phyloP scores from a whole-genome alignment of 2,797 vertebrate genomes.

The Smutsia temminckii region DNA sequence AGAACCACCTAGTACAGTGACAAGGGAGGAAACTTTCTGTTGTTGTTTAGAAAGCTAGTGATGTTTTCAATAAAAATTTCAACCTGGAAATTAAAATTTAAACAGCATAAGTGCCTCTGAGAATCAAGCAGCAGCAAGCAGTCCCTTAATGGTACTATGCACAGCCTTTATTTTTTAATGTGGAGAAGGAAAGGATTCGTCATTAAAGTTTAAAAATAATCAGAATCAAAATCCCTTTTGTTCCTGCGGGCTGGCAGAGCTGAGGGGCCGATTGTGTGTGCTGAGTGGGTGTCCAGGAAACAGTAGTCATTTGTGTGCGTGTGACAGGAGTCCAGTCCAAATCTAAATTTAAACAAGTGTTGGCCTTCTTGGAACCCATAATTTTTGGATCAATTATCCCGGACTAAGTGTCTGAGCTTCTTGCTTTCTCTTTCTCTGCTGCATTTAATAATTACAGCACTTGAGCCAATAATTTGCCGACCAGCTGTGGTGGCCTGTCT shows the following conservation, averaged over 20 bases:
- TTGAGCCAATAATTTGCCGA: slow-evolving; percentile 61
- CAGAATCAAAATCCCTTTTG: slow-evolving; percentile 85
- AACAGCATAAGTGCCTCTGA: slow-evolving; percentile 85
- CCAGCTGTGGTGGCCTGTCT: slow-evolving; percentile 72
- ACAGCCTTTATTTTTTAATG: slow-evolving; percentile 87
- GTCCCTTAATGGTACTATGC: slow-evolving; percentile 84
- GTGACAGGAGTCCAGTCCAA: slow-evolving; percentile 67
- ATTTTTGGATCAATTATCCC: slow-evolving; percentile 76
- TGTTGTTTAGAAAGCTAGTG: slow-evolving; percentile 81
- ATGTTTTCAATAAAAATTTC: slow-evolving; percentile 85
- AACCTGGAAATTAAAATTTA: slow-evolving; percentile 87
- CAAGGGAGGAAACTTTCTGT: slow-evolving; percentile 64
- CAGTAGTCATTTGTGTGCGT: slow-evolving; percentile 75
- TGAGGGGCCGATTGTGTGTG: slow-evolving; percentile 75
- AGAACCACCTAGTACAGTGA: slow-evolving; percentile 60
- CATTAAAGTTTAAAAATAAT: slow-evolving; percentile 88
- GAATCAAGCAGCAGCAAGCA: slow-evolving; percentile 78
- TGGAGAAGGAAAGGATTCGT: slow-evolving; percentile 83
- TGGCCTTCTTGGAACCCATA: slow-evolving; percentile 61
- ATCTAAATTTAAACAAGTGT: slow-evolving; percentile 79
- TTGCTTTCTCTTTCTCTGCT: slow-evolving; percentile 57
- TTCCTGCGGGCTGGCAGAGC: slow-evolving; percentile 76
- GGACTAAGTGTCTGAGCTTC: slow-evolving; percentile 64
- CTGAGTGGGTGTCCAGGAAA: slow-evolving; percentile 73
- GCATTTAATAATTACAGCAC: slow-evolving; percentile 77